These are phyloP conservation scores for Blomia tropicalis DNA, from an alignment of 2,888 invertebrate species.

Conservation along the genomic window DNA sequence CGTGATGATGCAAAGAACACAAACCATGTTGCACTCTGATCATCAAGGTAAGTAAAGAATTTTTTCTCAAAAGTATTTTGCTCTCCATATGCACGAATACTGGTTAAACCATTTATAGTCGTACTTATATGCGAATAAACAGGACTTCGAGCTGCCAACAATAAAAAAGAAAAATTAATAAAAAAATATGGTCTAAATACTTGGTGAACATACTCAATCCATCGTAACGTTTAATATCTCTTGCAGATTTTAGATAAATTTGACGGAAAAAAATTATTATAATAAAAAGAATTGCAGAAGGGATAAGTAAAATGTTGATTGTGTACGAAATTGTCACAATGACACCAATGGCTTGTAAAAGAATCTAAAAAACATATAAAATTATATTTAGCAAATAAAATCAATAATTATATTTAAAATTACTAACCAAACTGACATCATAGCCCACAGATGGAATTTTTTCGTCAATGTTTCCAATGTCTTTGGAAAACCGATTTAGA, in stretches of 20 bases:
- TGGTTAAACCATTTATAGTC: slow-evolving; percentile 29
- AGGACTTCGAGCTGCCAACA: slow-evolving; percentile 27
- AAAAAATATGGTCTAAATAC: no score
- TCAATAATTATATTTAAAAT: no score
- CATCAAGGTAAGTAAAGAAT: slow-evolving; percentile 39
- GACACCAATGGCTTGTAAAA: slow-evolving; percentile 44
- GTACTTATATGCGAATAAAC: slow-evolving; percentile 31
- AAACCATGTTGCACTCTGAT: slow-evolving; percentile 78
- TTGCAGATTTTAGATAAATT: slow-evolving; percentile 39
- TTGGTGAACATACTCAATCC: slow-evolving; percentile 34
- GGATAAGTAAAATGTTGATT: slow-evolving; percentile 36
- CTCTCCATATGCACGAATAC: slow-evolving; percentile 46
- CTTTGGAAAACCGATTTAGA: slow-evolving; percentile 29
- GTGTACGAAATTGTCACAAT: slow-evolving; percentile 38
- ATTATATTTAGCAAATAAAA: background rate
- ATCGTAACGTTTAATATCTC: slow-evolving; percentile 41
- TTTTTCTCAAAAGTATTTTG: slow-evolving; percentile 49
- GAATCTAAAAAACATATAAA: slow-evolving; percentile 34
- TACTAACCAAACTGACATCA: slow-evolving; percentile 27
- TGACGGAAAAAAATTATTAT: slow-evolving; percentile 37
- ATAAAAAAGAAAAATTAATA: no score
- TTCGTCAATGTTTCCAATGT: slow-evolving; percentile 29
- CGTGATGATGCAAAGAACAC: slow-evolving; percentile 70
- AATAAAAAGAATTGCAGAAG: slow-evolving; percentile 36
- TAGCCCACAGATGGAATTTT: slow-evolving; percentile 26